Evolutionary conservation across 2,797 vertebrate genomes (phyloP), one percentile per base, ranked within the genome.

Genomic region (Hyperoplus immaculatus): DNA sequence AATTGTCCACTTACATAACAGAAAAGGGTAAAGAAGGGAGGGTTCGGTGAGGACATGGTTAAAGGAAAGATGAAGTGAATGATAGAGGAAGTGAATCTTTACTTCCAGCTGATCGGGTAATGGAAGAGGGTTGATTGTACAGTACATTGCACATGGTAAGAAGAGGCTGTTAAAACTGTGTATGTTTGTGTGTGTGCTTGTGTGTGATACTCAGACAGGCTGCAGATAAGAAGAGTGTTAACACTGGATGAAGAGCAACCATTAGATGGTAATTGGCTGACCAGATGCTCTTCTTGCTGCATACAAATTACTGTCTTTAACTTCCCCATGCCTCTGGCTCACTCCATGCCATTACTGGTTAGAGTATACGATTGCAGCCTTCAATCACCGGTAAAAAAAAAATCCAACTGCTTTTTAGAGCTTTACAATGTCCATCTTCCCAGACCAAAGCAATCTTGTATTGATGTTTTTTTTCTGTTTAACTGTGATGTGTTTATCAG

Each of bases 201-300:
- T 65, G 50, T 60, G 70, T 56, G 53, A 16, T 54, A 66, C 69
- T 79, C 70, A 81, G 69, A 84, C 71, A 80, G 75, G 70, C 73
- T 82, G 79, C 74, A 84, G 81, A 91, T 69, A 81, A 85, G 68
- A 91, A 67, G 55, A 86, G 73, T 88, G 88, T 92, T 93, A 93
- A 82, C 79, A 75, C 75, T 87, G 90, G 83, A 91, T 91, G 81
- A 92, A 87, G 88, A 92, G 82, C 87, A 75, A 83, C 91, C 83
- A 90, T 90, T 91, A 88, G 80, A 86, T 89, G 80, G 82, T 93
- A 92, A 94, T 88, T 94, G 87, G 86, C 88, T 91, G 89, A 88
- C 90, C 90, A 95, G 89, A 92, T 84, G 76, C 81, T 89, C 89
- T 81, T 93, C 87, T 80, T 36, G 38, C 85, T 76, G 86, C 80